Conservation (phyloP, 2,113 vertebrate species). For the Beaufortia kweichowensis region DNA sequence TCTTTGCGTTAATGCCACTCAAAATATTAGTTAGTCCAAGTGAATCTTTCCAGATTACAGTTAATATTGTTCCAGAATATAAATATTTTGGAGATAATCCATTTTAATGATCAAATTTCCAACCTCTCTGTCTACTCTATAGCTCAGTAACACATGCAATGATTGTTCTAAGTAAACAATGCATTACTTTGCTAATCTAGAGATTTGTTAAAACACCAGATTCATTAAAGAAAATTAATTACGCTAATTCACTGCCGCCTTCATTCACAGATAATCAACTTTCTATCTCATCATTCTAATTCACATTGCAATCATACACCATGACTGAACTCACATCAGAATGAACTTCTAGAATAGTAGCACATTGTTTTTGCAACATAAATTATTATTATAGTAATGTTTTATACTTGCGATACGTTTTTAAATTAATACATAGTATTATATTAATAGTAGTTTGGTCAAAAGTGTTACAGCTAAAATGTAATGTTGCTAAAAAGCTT, state of each 20-base stretch:
- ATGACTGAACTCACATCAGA: conserved; percentile 78
- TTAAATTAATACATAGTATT: background rate
- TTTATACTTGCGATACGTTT: background rate
- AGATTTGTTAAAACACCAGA: conserved; percentile 71
- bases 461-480: background rate
- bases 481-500: background rate
- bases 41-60: background rate
- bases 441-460: background rate
- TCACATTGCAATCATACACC: conserved; percentile 68
- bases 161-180: conserved; percentile 68
- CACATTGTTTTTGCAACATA: background rate
- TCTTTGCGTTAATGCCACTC: no score
- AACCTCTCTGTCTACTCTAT: conserved; percentile 4
- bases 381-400: background rate
- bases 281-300: conserved; percentile 72
- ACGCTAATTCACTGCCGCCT: conserved; percentile 74
- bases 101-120: background rate
- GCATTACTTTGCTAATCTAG: conserved; percentile 71
- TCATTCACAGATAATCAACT: conserved; percentile 79
- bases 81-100: conserved; percentile 12
- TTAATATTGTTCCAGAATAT: background rate
- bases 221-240: conserved; percentile 81
- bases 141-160: conserved; percentile 45
- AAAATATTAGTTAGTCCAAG: background rate
- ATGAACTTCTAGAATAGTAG: conserved; percentile 54